Evolutionary conservation across 53 echinoderm and acorn worm genomes (phyloP).

Genomic region (Holothuria scabra): DNA sequence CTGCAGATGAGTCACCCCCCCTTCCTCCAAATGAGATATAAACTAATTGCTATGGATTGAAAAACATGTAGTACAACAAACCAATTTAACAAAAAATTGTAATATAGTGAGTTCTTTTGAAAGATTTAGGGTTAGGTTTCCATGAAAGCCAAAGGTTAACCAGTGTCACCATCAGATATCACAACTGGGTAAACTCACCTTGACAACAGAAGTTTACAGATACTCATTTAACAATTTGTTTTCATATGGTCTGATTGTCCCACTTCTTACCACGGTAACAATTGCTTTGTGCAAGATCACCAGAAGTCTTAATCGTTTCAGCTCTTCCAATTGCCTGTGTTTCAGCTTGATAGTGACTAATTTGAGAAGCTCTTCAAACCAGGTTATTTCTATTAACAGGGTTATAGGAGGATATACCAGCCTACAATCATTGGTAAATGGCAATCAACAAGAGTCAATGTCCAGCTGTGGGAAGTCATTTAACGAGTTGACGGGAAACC

Average conservation of each 20-base stretch:
- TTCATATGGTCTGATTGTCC: conserved; percentile 25
- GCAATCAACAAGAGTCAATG: conserved; percentile 36
- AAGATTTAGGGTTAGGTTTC: no score
- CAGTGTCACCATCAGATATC: not conserved
- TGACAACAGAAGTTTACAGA: conserved; percentile 1
- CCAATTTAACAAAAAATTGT: no score
- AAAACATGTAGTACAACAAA: no score
- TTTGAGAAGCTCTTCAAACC: not conserved
- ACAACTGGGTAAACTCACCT: not conserved
- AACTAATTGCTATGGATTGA: no score
- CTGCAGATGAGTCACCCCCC: no score
- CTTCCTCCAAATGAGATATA: no score
- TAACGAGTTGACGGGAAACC: not conserved
- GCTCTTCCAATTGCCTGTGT: conserved; percentile 24
- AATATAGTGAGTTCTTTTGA: no score
- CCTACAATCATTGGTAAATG: conserved; percentile 17
- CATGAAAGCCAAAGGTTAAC: conserved; percentile 8
- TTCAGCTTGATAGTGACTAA: conserved; percentile 9
- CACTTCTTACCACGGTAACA: not conserved
- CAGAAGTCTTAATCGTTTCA: conserved; percentile 39
- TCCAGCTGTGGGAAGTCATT: conserved; percentile 38
- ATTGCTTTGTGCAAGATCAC: conserved; percentile 8
- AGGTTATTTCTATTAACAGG: conserved; percentile 40
- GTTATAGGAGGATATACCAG: conserved; percentile 33
- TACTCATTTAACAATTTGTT: conserved; percentile 14